Evolutionary conservation across 2,113 vertebrate species (phyloP), one percentile per base, ranked within the genome.

Genomic region (Heterocephalus glaber): DNA sequence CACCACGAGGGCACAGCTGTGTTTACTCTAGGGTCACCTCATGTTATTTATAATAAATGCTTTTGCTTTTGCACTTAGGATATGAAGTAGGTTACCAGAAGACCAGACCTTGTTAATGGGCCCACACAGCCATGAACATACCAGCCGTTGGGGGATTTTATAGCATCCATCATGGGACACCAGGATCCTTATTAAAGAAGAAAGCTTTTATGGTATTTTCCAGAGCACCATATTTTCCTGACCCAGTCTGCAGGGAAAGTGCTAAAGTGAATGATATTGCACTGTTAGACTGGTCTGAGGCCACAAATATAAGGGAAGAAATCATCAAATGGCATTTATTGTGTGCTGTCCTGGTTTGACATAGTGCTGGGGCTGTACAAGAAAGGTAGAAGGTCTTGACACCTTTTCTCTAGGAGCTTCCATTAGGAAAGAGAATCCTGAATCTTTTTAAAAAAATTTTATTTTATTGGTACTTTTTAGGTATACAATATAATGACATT

Each of bases 1-100:
- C 95, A 97, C 92, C 44, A 47, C 7, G 7, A 92, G 96, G 97
- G 95, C 97, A 97, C 97, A 97, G 97, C 97, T 98, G 97, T 97
- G 97, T 97, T 98, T 98, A 97, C 94, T 96, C 95, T 81, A 24
- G 96, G 96, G 94, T 97, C 94, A 95, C 97, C 94, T 41, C 3
- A 47, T 86, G 87, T 96, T 96, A 96, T 97, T 97, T 96, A 94
- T 96, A 95, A 97, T 93, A 97, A 97, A 97, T 96, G 92, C 97
- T 96, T 96, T 97, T 8, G 60, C 93, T 95, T 95, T 97, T 97
- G 95, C 97, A 95, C 96, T 95, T 92, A 30, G 65, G 95, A 95
- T 95, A 96, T 96, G 93, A 95, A 93, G 93, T 88, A 90, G 60
- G 96, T 95, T 91, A 89, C 89, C 87, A n/a, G 80, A 61, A 91